These are phyloP conservation scores for Vesta saturnalis DNA, from an alignment of 2,888 invertebrate species.

Conservation along the genomic window DNA sequence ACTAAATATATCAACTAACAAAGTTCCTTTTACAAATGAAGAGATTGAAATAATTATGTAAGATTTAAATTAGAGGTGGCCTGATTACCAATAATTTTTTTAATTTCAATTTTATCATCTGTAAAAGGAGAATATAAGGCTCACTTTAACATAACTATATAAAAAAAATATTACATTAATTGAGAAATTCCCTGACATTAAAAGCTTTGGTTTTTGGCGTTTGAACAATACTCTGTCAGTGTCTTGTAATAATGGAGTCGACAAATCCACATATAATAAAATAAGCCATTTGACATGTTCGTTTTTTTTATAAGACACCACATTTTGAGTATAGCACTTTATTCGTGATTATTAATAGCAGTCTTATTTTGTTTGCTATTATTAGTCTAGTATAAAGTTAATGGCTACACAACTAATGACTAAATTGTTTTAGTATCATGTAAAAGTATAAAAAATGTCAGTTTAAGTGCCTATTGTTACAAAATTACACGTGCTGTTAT, in stretches of 20 bases:
- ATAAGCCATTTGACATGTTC: not conserved
- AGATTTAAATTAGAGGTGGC: too few species aligned
- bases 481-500: constrained; percentile 33
- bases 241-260: not conserved
- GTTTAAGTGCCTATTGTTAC: constrained; percentile 3
- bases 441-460: constrained; percentile 26
- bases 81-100: not conserved
- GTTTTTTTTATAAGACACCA: not conserved
- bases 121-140: constrained; percentile 7
- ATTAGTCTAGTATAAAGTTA: constrained; percentile 20
- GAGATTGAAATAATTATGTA: not conserved
- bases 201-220: constrained; percentile 3
- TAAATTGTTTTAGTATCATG: not conserved
- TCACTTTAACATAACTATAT: not conserved
- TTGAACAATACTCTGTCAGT: not conserved
- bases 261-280: not conserved
- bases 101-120: not conserved
- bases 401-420: constrained; percentile 2
- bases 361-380: constrained; percentile 11
- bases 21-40: too few species aligned
- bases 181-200: constrained; percentile 2
- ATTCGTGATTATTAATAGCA: constrained; percentile 10
- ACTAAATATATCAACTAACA: too few species aligned
- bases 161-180: not conserved
- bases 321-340: constrained; percentile 12